Base-by-base conservation (phyloP, 2,888 invertebrate species). In the Nomada fucata region DNA sequence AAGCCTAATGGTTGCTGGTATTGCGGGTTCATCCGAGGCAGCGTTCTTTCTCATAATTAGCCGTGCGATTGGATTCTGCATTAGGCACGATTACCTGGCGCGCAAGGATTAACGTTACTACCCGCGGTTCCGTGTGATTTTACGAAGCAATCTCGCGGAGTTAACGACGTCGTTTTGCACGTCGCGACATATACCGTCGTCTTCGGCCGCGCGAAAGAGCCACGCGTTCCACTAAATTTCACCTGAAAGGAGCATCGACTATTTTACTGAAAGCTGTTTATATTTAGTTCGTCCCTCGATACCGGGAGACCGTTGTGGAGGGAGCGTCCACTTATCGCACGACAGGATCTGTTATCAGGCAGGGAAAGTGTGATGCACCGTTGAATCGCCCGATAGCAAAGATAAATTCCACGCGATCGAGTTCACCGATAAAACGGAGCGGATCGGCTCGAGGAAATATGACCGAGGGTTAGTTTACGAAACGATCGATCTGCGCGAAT, bases 101-200 rank as follows among this genome's bases (percentile, higher is more conserved):
- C 53, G 53, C n/a, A 44, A 77, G 67, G 64, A 79, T 77, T 79
- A 75, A 82, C 81, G 82, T 75, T 79, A 80, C 69, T 64, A 59
- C 61, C 36, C 70, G 70, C 50, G 68, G 55, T 70, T 44, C 63
- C 72, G 77, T 68, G 83, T 77, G 73, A 86, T 86, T 88, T 88
- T 82, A 83, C 79, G 67, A 61, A 64, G 85, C 78, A 79, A 81
- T 88, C 78, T 76, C 76, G 82, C 68, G 47, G 61, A 85, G 82
- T 75, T 77, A 88, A 88, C 81, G 86, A 74, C 87, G 81, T 85
- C 89, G 77, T 86, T 88, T 67, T 47, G 42, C 68, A 50, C 36
- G 65, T 36, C 36, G 36, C 36, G 36, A 36, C 36, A 69, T 74
- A 63, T 78, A 85, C 85, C 82, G 74, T 52, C 76, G 77, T 70